Evolutionary conservation across 2,888 invertebrate genomes (phyloP).

Genomic region (Helicoverpa assulta): DNA sequence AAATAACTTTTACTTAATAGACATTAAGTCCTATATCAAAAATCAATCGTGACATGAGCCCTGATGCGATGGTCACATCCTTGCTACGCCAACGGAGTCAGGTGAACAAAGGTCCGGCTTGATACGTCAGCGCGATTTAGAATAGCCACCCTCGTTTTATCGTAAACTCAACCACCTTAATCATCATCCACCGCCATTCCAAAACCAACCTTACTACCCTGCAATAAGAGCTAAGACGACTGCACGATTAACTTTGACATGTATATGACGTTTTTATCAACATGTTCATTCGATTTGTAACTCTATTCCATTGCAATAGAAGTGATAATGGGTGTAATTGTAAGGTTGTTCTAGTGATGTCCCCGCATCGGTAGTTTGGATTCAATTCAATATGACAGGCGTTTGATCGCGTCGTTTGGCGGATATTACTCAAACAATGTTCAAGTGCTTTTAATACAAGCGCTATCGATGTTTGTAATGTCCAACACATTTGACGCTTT

Average conservation of each 20-base stretch:
- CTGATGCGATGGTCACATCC: constrained; percentile 67
- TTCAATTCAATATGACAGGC: constrained; percentile 85
- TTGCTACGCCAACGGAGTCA: constrained; percentile 76
- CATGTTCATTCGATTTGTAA: constrained; percentile 39
- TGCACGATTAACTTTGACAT: constrained; percentile 33
- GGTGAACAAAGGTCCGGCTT: constrained; percentile 85
- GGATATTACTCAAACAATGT: constrained; percentile 75
- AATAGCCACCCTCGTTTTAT: constrained; percentile 86
- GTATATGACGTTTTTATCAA: constrained; percentile 48
- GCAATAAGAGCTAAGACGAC: neutral
- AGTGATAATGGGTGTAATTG: constrained; percentile 37
- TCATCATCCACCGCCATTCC: neutral
- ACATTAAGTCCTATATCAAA: neutral
- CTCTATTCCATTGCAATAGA: constrained; percentile 40
- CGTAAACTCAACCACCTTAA: constrained; percentile 59
- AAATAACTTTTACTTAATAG: no score
- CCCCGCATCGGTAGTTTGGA: constrained; percentile 71
- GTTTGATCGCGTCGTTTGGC: constrained; percentile 80
- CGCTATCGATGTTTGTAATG: constrained; percentile 38
- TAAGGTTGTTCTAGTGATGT: constrained; percentile 62
- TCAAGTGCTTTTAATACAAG: constrained; percentile 66
- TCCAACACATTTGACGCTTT: constrained; percentile 33
- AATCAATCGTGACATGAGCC: neutral
- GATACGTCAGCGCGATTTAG: constrained; percentile 87
- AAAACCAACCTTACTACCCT: constrained; percentile 27